A percentile compares a stretch with the other conserved stretches of the same genome.
These are phyloP conservation scores for Glyphotaelius pellucidus DNA, from an alignment of 2,888 invertebrate genomes.

Conservation along the genomic window DNA sequence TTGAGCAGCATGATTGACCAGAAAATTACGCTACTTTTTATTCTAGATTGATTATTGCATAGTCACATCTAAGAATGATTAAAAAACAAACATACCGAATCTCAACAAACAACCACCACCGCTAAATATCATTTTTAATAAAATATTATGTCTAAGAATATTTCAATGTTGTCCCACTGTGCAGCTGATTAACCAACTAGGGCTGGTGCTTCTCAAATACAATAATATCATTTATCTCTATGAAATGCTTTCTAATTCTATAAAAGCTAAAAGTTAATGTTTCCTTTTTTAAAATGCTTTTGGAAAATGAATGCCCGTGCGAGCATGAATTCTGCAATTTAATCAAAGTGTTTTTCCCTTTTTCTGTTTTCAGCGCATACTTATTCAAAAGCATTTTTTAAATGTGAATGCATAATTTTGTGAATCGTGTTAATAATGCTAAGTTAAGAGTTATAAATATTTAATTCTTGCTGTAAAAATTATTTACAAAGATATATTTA, in stretches of 20 bases:
- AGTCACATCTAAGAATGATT: not conserved
- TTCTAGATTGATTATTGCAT: conserved; percentile 19
- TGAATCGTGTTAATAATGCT: not conserved
- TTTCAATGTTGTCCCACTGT: conserved; percentile 42
- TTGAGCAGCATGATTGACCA: not conserved
- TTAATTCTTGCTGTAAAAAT: not conserved
- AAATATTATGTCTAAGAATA: not conserved
- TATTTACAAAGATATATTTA: conserved; percentile 2
- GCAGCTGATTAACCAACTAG: not conserved
- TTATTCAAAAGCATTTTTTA: not conserved
- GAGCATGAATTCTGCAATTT: not conserved
- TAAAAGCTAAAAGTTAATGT: not conserved
- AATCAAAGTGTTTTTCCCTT: not conserved
- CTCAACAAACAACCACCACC: not conserved
- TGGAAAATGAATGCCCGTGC: not conserved
- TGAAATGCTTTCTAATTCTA: not conserved
- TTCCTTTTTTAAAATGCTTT: not conserved
- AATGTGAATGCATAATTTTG: not conserved
- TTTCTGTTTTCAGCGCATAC: not conserved
- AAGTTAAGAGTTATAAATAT: not conserved
- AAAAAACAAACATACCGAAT: not conserved
- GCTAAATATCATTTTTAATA: not conserved
- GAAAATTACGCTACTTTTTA: not conserved
- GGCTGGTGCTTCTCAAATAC: not conserved
- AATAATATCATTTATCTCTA: not conserved